These are phyloP conservation scores for Macroglossus sobrinus DNA, from an alignment of 2,113 vertebrate species.

Conservation along the genomic window DNA sequence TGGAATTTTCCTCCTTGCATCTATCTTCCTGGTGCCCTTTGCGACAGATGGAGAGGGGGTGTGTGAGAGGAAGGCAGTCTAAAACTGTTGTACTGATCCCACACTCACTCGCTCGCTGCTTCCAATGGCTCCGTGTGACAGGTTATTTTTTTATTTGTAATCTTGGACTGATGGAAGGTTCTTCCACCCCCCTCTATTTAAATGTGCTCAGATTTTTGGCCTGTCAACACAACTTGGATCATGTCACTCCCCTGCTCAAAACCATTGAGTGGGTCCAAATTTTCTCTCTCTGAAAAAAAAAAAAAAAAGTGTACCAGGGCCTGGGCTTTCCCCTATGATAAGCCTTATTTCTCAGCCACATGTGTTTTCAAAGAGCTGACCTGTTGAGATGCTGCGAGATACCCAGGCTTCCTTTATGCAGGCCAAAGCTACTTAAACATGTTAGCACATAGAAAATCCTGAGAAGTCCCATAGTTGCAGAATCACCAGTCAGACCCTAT, in stretches of 20 bases:
- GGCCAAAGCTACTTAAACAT: not conserved
- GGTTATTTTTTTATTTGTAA: conserved; percentile 70
- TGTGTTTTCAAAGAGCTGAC: not conserved
- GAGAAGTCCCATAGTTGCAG: not conserved
- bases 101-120: conserved; percentile 7
- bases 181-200: not conserved
- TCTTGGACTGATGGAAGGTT: conserved; percentile 30
- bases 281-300: conserved; percentile 9
- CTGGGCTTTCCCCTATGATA: not conserved
- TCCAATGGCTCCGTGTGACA: conserved; percentile 66
- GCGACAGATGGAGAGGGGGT: conserved; percentile 82
- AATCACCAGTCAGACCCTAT: not conserved
- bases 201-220: conserved; percentile 49
- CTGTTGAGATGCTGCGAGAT: not conserved
- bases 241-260: conserved; percentile 34
- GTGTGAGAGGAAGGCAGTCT: conserved; percentile 75
- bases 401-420: not conserved
- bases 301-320: not conserved
- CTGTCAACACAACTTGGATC: conserved; percentile 55
- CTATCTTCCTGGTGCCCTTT: conserved; percentile 17
- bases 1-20: conserved; percentile 4
- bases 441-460: not conserved
- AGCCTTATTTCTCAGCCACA: not conserved
- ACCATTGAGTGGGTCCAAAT: conserved; percentile 48
- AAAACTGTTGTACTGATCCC: conserved; percentile 54